These are phyloP conservation scores for Gymnocephalus cernua DNA, from an alignment of 2,113 vertebrate species.

Conservation along the genomic window DNA sequence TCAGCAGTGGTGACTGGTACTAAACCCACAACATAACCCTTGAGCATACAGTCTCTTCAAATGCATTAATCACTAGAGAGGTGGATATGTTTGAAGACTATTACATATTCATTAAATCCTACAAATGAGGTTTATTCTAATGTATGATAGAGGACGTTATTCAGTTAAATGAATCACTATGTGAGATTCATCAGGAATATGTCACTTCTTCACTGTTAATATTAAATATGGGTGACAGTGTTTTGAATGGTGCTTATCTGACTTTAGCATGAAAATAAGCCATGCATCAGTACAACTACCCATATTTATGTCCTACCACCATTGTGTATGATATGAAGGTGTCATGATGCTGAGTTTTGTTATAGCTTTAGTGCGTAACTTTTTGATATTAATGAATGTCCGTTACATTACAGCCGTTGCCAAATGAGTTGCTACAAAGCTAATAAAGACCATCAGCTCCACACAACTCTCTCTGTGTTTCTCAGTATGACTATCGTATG, in stretches of 20 bases:
- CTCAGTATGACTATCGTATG: too few relatives aligned
- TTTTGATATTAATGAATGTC: too few relatives aligned
- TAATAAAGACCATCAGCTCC: too few relatives aligned
- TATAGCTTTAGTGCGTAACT: too few relatives aligned
- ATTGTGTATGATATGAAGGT: not conserved
- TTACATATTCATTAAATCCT: not conserved
- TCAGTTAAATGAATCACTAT: not conserved
- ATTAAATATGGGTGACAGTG: not conserved
- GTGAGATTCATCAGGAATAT: not conserved
- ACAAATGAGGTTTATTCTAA: not conserved
- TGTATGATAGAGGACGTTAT: not conserved
- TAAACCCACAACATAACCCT: not conserved
- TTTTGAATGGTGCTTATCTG: not conserved
- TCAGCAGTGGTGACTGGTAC: conserved; percentile 20
- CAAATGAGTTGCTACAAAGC: too few relatives aligned
- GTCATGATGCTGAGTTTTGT: not conserved
- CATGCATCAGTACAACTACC: not conserved
- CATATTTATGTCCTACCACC: not conserved
- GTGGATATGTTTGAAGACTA: not conserved
- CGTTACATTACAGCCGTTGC: too few relatives aligned
- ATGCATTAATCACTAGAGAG: not conserved
- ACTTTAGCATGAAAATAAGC: not conserved
- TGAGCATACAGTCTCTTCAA: not conserved
- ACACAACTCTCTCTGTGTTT: too few relatives aligned
- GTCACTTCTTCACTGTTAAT: not conserved